These are phyloP conservation scores for Stegana nigrithorax DNA, from an alignment of 2,888 invertebrate species.

Conservation along the genomic window DNA sequence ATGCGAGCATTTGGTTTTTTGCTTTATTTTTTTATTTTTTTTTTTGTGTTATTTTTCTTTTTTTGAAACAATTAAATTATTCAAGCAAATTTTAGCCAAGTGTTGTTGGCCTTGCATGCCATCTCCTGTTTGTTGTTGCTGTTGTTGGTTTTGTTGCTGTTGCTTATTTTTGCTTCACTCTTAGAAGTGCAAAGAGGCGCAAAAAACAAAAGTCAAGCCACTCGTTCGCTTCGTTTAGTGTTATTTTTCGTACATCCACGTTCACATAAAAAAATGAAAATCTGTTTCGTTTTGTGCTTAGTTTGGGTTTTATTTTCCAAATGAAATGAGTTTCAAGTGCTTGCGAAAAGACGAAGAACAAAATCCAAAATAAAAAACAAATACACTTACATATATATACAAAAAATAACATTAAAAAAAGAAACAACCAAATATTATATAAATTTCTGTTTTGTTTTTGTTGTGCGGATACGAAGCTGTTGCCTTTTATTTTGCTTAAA, in stretches of 20 bases:
- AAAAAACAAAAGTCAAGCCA: no score
- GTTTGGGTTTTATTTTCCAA: constrained; percentile 60
- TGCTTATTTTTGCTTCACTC: not conserved
- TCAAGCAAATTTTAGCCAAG: constrained; percentile 56
- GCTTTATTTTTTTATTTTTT: no score
- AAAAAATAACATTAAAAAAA: not conserved
- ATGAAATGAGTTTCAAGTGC: constrained; percentile 62
- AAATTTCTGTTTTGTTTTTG: not conserved
- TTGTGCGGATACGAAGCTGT: not conserved
- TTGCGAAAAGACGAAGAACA: not conserved
- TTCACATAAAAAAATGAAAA: not conserved
- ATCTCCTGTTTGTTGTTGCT: not conserved
- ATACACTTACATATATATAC: no score
- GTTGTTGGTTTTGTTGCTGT: not conserved
- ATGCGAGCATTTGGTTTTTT: constrained; percentile 21
- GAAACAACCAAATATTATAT: not conserved
- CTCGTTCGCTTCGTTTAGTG: not conserved
- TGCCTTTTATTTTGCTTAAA: constrained; percentile 29
- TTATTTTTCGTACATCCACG: not conserved
- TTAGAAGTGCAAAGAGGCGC: not conserved
- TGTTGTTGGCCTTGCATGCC: constrained; percentile 2
- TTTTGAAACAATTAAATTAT: constrained; percentile 59
- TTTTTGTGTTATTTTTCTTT: no score
- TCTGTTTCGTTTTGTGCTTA: constrained; percentile 33
- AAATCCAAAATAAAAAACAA: not conserved